Conservation (phyloP, 2,797 vertebrate genomes). For the Acridotheres tristis region DNA sequence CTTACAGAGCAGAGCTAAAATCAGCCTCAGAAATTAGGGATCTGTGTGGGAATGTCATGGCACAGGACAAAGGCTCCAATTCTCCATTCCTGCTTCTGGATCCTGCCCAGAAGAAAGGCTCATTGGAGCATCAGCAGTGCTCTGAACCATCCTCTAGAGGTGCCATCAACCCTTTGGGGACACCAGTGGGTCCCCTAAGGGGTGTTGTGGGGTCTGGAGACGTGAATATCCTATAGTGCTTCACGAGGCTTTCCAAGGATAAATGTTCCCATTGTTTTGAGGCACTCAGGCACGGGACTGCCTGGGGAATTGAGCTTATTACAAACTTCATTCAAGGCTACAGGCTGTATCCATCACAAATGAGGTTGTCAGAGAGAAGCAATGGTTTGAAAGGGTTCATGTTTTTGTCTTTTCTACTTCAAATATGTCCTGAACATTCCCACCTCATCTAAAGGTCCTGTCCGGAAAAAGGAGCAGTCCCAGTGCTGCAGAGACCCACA, state of each 20-base stretch:
- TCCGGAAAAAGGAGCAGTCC: not conserved
- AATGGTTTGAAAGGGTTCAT: not conserved
- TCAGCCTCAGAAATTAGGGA: not conserved
- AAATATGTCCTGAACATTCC: not conserved
- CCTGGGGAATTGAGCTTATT: not conserved
- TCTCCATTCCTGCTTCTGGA: not conserved
- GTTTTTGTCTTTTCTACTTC: not conserved
- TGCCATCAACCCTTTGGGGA: rapidly evolving
- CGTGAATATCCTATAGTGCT: not conserved
- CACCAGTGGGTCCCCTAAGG: not conserved
- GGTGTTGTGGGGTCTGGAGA: not conserved
- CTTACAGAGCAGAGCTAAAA: not conserved
- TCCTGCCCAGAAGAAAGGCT: not conserved
- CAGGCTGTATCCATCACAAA: not conserved
- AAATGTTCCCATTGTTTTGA: not conserved
- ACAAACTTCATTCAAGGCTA: not conserved
- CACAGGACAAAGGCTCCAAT: rapidly evolving
- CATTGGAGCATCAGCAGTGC: not conserved
- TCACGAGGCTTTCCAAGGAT: not conserved
- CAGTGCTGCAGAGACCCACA: not conserved
- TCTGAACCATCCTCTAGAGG: not conserved
- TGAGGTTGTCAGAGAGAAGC: not conserved
- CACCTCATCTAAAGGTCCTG: rapidly evolving
- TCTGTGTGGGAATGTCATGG: not conserved
- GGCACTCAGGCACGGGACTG: not conserved